Conservation (phyloP, 1,140 invertebrate species). For the Papilio xuthus region DNA sequence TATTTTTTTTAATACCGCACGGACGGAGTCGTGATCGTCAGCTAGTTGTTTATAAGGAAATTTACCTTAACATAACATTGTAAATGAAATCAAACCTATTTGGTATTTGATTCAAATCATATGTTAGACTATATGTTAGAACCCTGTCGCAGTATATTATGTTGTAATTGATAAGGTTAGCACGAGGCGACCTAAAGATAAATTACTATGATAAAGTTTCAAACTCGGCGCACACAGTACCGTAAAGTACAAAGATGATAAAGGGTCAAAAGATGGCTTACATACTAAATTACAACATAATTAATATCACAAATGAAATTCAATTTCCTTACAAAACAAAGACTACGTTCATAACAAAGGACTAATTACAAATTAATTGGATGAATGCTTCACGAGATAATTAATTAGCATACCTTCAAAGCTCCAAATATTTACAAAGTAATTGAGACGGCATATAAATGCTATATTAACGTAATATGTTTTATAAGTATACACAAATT, state of each 20-base stretch:
- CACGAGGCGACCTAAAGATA: neutral
- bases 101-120: too few relatives aligned
- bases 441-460: neutral
- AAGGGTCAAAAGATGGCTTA: slow-evolving; percentile 18
- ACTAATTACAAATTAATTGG: slow-evolving; percentile 14
- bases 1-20: too few relatives aligned
- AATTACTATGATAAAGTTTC: neutral
- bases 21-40: too few relatives aligned
- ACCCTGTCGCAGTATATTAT: neutral
- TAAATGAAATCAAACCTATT: too few relatives aligned
- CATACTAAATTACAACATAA: slow-evolving; percentile 10
- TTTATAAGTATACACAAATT: neutral
- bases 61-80: too few relatives aligned
- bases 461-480: neutral
- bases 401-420: slow-evolving; percentile 5
- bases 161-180: neutral
- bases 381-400: neutral
- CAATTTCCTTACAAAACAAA: slow-evolving; percentile 1
- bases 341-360: slow-evolving; percentile 9
- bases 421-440: neutral
- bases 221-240: neutral
- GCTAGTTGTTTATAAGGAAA: too few relatives aligned
- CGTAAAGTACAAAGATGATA: slow-evolving; percentile 1
- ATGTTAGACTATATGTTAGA: too few relatives aligned
- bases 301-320: slow-evolving; percentile 16